Evolutionary conservation across 2,888 invertebrate species (phyloP).

Genomic region (Adelphocoris suturalis): DNA sequence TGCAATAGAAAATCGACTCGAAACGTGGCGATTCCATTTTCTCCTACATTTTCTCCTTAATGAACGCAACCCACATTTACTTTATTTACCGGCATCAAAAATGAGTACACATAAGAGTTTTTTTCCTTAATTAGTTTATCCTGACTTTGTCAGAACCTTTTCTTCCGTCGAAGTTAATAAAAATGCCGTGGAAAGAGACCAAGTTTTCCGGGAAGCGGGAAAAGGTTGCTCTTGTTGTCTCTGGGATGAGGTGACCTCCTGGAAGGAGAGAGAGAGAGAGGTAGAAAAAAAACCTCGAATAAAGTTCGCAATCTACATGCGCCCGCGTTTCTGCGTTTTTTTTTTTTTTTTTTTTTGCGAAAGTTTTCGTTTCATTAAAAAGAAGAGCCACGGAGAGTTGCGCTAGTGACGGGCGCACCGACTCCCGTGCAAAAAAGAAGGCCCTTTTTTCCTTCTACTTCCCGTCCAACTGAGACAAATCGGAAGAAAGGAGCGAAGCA

Average conservation of each 20-base stretch:
- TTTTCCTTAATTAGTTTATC: slow-evolving; percentile 34
- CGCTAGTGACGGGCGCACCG: background rate
- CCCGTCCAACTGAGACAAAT: slow-evolving; percentile 21
- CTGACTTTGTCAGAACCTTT: background rate
- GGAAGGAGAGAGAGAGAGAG: background rate
- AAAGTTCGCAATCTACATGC: slow-evolving; percentile 54
- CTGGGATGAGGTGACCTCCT: slow-evolving; percentile 33
- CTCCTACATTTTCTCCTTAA: too few relatives aligned
- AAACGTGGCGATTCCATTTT: too few relatives aligned
- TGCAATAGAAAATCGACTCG: too few relatives aligned
- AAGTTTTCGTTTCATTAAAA: slow-evolving; percentile 40
- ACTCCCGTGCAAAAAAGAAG: background rate
- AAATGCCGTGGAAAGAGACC: background rate
- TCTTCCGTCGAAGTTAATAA: slow-evolving; percentile 16
- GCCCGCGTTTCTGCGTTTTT: background rate
- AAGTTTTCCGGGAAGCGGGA: background rate
- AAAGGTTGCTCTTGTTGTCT: background rate
- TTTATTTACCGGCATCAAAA: too few relatives aligned
- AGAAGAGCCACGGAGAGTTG: background rate
- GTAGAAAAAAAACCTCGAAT: background rate
- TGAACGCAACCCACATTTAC: too few relatives aligned
- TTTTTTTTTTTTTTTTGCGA: background rate
- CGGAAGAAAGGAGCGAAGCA: background rate
- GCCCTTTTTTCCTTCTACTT: background rate
- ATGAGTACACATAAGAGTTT: background rate